A percentile compares a stretch with the other conserved stretches of the same genome.
These are phyloP conservation scores for Chrysotoxum bicinctum DNA, from an alignment of 2,888 invertebrate species.

Conservation along the genomic window DNA sequence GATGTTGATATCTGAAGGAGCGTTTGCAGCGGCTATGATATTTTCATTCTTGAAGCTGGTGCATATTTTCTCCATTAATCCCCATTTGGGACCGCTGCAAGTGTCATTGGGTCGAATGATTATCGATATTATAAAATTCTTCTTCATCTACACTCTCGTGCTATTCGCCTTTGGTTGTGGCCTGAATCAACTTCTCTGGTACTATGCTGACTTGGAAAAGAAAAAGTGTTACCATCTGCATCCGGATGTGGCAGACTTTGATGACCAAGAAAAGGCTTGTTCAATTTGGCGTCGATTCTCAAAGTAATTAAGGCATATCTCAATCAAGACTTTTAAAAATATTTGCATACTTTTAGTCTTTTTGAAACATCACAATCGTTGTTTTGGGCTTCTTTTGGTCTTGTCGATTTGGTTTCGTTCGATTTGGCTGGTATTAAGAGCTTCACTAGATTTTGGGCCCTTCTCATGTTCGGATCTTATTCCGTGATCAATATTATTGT, in stretches of 20 bases:
- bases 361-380: slow-evolving; percentile 98
- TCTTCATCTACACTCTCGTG: slow-evolving; percentile 95
- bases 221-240: slow-evolving; percentile 91
- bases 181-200: slow-evolving; percentile 95
- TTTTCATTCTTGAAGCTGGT: slow-evolving; percentile 97
- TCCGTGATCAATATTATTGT: slow-evolving; percentile 98
- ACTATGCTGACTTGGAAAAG: slow-evolving; percentile 94
- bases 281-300: slow-evolving; percentile 94
- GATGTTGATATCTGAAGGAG: slow-evolving; percentile 94
- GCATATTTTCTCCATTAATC: slow-evolving; percentile 98
- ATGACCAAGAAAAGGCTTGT: slow-evolving; percentile 91
- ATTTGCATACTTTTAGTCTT: slow-evolving; percentile 85
- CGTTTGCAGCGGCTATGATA: slow-evolving; percentile 98
- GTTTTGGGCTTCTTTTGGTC: slow-evolving; percentile 99
- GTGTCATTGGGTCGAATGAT: slow-evolving; percentile 97
- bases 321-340: neutral
- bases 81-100: slow-evolving; percentile 95
- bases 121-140: slow-evolving; percentile 97
- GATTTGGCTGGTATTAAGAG: slow-evolving; percentile 97
- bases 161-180: slow-evolving; percentile 98
- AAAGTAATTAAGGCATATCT: slow-evolving; percentile 84
- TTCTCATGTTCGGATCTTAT: slow-evolving; percentile 98
- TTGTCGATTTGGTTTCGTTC: slow-evolving; percentile 96
- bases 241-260: slow-evolving; percentile 90
- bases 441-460: slow-evolving; percentile 97